Evolutionary conservation across 2,888 invertebrate species (phyloP), one percentile per base, ranked within the genome.

Genomic region (Cryptops parisi): DNA sequence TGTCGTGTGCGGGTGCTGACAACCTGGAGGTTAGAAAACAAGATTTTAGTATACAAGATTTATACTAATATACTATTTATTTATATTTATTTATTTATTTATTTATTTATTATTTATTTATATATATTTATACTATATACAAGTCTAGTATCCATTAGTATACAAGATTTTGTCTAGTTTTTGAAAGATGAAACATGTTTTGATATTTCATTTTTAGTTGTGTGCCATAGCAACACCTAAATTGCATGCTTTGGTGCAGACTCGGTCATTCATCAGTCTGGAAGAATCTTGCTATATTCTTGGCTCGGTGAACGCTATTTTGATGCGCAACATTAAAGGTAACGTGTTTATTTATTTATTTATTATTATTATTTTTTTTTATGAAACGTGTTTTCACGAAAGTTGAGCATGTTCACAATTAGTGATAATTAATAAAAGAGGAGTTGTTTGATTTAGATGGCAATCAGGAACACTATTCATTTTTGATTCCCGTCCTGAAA

Each of bases 151-250:
- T 33, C 33, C 33, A 33, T 6, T 33, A 9, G 33, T 15, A 33
- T 9, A 15, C 33, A 33, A 33, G 33, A 9, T 33, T 33, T 9
- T 15, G 6, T 33, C 15, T 9, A 33, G 33, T 74, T 19, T 57
- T 74, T 69, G 70, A 58, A 68, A 70, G 15, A 5, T 41, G 43
- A 12, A 41, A 39, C 3, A 15, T 43, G 2, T 51, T 25, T 17
- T 40, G 48, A 24, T 9, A 3, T 39, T 27, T 38, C 40, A 21
- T 24, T 24, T 55, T 49, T 24, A 77, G 59, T 68, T 78, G 52
- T 77, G 77, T 60, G 76, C 77, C 40, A 74, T 76, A 66, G 78
- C 78, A 0, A 74, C 78, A 1, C 78, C 77, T 2, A 75, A 76
- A 59, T 66, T 79, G 2, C 77, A 78, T 65, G 72, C 74, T 4